Evolutionary conservation across 2,797 vertebrate genomes (phyloP).

Genomic region (Siniperca undulata): DNA sequence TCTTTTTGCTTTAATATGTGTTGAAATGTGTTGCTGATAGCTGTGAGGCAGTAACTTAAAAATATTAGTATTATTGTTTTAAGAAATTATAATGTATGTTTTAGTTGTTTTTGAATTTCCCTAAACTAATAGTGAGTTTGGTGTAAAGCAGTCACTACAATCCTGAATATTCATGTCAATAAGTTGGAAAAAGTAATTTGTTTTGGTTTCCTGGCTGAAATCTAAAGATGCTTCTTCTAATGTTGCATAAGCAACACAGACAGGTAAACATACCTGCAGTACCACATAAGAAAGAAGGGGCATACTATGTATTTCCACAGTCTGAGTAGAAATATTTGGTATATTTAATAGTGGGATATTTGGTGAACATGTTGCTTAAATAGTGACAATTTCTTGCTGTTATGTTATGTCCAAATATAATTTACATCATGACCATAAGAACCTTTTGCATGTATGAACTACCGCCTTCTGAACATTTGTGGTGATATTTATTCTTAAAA

Average conservation of each 20-base stretch:
- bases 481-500: conserved; percentile 9
- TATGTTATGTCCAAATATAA: conserved; percentile 13
- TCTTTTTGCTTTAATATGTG: background rate
- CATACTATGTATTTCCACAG: conserved; percentile 31
- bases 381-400: conserved; percentile 9
- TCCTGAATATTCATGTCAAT: conserved; percentile 7
- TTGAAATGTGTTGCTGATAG: conserved; percentile 1
- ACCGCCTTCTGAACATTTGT: background rate
- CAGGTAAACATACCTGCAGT: conserved; percentile 56
- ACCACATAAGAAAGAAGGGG: conserved; percentile 44
- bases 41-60: background rate
- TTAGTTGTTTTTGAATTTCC: background rate
- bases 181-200: background rate
- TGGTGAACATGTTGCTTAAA: conserved; percentile 1
- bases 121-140: background rate
- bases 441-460: background rate
- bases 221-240: conserved; percentile 19
- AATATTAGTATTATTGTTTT: conserved; percentile 1
- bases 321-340: conserved; percentile 26
- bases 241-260: conserved; percentile 45
- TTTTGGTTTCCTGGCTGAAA: conserved; percentile 43
- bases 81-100: conserved; percentile 3
- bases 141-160: background rate
- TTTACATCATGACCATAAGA: background rate
- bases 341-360: conserved; percentile 27